Percentiles rank a stretch among this genome's conserved stretches.
Conservation (phyloP, 2,113 vertebrate species). For the Planiliza haematocheilus region DNA sequence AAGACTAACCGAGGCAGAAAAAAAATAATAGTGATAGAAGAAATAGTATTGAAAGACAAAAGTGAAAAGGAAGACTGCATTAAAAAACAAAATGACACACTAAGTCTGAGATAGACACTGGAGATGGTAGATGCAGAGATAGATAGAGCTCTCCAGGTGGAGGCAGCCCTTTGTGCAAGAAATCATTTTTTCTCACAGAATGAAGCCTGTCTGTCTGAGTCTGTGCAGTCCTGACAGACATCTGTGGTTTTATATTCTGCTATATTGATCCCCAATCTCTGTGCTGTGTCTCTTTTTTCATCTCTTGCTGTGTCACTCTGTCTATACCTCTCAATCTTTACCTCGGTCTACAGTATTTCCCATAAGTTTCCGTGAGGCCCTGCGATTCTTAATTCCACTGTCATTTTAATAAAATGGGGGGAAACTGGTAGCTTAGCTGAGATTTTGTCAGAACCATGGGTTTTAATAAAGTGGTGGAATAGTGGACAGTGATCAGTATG, state of each 20-base stretch:
- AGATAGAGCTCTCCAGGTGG: slow-evolving; percentile 11
- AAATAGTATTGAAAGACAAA: not conserved
- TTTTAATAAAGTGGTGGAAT: slow-evolving; percentile 10
- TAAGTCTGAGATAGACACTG: slow-evolving; percentile 2
- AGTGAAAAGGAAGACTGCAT: not conserved
- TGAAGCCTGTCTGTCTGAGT: slow-evolving; percentile 39
- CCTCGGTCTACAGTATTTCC: slow-evolving; percentile 1
- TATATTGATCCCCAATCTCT: slow-evolving; percentile 48
- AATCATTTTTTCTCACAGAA: slow-evolving; percentile 19
- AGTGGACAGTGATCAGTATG: not conserved
- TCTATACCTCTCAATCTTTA: slow-evolving; percentile 9
- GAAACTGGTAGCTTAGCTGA: slow-evolving; percentile 23
- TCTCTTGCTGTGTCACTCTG: slow-evolving; percentile 2
- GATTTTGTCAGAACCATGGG: not conserved
- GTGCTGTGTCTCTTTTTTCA: slow-evolving; percentile 9
- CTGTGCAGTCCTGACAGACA: slow-evolving; percentile 31
- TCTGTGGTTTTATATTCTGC: slow-evolving; percentile 48
- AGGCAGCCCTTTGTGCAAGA: slow-evolving; percentile 29
- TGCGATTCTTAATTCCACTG: too few relatives aligned
- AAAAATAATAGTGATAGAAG: not conserved
- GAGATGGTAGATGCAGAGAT: slow-evolving; percentile 1
- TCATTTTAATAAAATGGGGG: too few relatives aligned
- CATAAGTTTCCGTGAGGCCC: too few relatives aligned
- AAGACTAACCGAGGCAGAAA: not conserved
- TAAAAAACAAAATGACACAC: not conserved